phyloP scores from a whole-genome alignment of 2,113 vertebrate species.

The Caranx ignobilis region DNA sequence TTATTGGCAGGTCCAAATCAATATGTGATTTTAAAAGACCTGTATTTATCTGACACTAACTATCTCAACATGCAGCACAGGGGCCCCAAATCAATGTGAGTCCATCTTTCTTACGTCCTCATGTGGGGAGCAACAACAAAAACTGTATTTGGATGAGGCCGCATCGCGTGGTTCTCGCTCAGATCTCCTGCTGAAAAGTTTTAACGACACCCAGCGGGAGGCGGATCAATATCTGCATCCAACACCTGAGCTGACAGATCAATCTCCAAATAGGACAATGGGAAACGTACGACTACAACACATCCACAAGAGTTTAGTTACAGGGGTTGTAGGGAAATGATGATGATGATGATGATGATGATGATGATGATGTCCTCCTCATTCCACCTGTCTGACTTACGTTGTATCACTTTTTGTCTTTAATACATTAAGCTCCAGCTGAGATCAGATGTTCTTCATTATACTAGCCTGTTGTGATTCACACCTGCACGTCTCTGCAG shows the following conservation, averaged over 20 bases:
- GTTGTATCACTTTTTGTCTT: not conserved
- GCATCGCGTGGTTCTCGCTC: slow-evolving; percentile 14
- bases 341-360: not conserved
- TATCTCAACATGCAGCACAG: not conserved
- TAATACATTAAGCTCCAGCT: not conserved
- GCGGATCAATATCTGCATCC: slow-evolving; percentile 49
- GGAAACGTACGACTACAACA: not conserved
- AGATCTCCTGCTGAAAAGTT: slow-evolving; percentile 43
- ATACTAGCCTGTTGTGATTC: not conserved
- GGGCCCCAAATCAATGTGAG: slow-evolving; percentile 22
- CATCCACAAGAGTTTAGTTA: not conserved
- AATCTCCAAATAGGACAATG: not conserved
- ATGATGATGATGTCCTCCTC: no score
- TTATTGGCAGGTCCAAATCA: not conserved
- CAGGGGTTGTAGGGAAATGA: not conserved
- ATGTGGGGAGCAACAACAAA: not conserved
- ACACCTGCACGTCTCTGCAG: not conserved
- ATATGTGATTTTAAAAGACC: not conserved
- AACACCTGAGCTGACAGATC: slow-evolving; percentile 49
- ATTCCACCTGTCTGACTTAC: not conserved
- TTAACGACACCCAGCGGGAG: slow-evolving; percentile 8
- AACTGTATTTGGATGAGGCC: slow-evolving; percentile 38
- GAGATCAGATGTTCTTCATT: not conserved
- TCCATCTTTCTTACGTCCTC: slow-evolving; percentile 18
- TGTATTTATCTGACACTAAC: not conserved